Evolutionary conservation across 1,140 invertebrate genomes (phyloP).

Genomic region (Penaeus vannamei): DNA sequence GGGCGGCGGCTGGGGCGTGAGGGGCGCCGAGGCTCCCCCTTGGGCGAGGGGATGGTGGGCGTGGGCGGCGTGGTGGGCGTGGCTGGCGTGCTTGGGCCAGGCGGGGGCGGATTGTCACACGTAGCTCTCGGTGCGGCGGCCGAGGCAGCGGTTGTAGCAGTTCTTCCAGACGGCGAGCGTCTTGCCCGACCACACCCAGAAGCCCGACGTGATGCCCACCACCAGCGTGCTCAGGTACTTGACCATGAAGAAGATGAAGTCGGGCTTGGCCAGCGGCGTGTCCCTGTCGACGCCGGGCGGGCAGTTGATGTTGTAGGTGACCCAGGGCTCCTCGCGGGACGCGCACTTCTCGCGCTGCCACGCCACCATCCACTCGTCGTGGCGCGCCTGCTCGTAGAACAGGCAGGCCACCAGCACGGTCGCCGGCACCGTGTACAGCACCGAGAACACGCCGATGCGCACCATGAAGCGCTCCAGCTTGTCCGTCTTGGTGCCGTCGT

Average conservation of each 20-base stretch:
- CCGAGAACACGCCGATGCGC: conserved; percentile 80
- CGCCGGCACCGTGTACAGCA: conserved; percentile 96
- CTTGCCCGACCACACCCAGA: conserved; percentile 79
- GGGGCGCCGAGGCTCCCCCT: conserved; percentile 48
- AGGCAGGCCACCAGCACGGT: conserved; percentile 95
- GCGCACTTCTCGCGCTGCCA: conserved; percentile 80
- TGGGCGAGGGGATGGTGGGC: conserved; percentile 41
- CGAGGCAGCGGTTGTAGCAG: conserved; percentile 63
- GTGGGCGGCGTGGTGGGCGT: conserved; percentile 46
- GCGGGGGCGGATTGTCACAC: conserved; percentile 68
- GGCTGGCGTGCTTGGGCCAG: conserved; percentile 56
- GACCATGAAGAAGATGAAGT: conserved; percentile 76
- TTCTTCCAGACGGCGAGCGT: conserved; percentile 80
- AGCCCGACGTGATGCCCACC: conserved; percentile 78
- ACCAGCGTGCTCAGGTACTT: conserved; percentile 76
- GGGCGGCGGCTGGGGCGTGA: conserved; percentile 51
- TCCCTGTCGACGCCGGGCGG: conserved; percentile 66
- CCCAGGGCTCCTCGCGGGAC: conserved; percentile 72
- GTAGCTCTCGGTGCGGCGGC: conserved; percentile 62
- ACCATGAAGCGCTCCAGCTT: conserved; percentile 73
- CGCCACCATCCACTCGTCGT: conserved; percentile 79
- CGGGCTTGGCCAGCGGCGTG: conserved; percentile 69
- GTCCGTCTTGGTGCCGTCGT: conserved; percentile 71
- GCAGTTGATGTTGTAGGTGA: conserved; percentile 71
- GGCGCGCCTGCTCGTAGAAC: conserved; percentile 88